Percentiles rank a stretch among this genome's conserved stretches.
Conservation (phyloP, 2,797 vertebrate species). For the Chelon auratus region DNA sequence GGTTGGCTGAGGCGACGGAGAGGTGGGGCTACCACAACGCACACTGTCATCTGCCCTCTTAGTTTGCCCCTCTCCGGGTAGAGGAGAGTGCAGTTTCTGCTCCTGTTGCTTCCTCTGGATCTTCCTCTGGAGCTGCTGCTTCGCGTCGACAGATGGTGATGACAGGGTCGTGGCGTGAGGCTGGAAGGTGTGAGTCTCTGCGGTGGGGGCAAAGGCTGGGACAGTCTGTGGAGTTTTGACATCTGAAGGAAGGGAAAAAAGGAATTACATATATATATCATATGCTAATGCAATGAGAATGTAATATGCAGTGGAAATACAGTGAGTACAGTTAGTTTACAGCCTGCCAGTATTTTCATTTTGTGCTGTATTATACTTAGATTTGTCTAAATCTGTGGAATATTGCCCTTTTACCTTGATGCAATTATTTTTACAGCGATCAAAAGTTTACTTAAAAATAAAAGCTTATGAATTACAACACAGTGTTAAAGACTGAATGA, state of each 20-base stretch:
- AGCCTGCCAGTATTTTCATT: too few relatives aligned
- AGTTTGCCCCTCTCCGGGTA: conserved; percentile 87
- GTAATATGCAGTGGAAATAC: too few relatives aligned
- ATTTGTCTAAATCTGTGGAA: too few relatives aligned
- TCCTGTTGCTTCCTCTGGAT: conserved; percentile 99
- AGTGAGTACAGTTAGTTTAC: too few relatives aligned
- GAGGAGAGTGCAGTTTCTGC: conserved; percentile 94
- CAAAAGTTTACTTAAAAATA: background rate
- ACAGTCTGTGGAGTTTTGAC: conserved; percentile 88
- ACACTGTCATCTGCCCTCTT: conserved; percentile 86
- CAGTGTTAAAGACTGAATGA: background rate
- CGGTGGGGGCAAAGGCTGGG: conserved; percentile 93
- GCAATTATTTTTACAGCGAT: too few relatives aligned
- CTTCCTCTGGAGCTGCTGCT: conserved; percentile 98
- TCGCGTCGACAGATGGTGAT: conserved; percentile 93
- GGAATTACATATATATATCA: background rate
- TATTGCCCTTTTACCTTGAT: too few relatives aligned
- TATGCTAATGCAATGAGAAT: background rate
- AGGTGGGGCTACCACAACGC: conserved; percentile 88
- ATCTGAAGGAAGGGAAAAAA: conserved; percentile 78
- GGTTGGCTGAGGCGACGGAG: conserved; percentile 92
- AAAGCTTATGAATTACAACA: background rate
- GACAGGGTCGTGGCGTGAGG: conserved; percentile 91
- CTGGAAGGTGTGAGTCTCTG: conserved; percentile 94
- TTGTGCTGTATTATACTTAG: too few relatives aligned